Evolutionary conservation across 2,888 invertebrate genomes (phyloP), one percentile per base, ranked within the genome.

Genomic region (Adela reaumurella): DNA sequence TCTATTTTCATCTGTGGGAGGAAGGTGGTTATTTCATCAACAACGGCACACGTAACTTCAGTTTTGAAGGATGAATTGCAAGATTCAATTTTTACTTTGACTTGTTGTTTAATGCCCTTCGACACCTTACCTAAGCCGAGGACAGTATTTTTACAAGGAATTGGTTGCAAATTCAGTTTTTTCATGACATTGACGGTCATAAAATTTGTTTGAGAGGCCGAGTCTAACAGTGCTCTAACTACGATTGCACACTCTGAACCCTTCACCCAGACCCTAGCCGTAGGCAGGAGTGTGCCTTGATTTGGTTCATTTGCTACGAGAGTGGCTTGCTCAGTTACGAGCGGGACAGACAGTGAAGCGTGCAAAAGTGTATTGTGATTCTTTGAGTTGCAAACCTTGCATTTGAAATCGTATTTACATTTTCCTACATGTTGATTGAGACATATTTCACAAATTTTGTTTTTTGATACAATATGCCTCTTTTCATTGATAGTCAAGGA

Each of bases 11-110:
- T n/a, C 43, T 54, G 56, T 17, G 56, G 55, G 14, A 55, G 43
- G 6, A 52, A 35, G 14, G 49, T 52, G 3, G 55, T 56, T 2
- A 56, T 54, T n/a, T 46, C 20, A 1, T 56, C 53, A 2, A 56
- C 41, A 6, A 56, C 47, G 24, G 51, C 50, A 24, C 51, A 55
- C 6, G 14, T 51, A 17, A 50, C 24, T 17, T 17, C 17, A 5
- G 20, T 49, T 51, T 46, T 44, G 19, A 55, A 3, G 42, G 20
- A 19, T 8, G 11, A 19, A 51, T 17, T 3, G 54, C 53, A n/a
- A n/a, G n/a, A n/a, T 44, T 53, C 46, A n/a, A 56, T 16, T 10
- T 52, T 17, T 11, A 57, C 5, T 8, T 14, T 16, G 4, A 48
- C 19, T 19, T n/a, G 19, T 10, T 10, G 16, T 16, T 14, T n/a